Evolutionary conservation across 1,140 invertebrate genomes (phyloP), one percentile per base, ranked within the genome.

Genomic region (Armadillidium nasatum): DNA sequence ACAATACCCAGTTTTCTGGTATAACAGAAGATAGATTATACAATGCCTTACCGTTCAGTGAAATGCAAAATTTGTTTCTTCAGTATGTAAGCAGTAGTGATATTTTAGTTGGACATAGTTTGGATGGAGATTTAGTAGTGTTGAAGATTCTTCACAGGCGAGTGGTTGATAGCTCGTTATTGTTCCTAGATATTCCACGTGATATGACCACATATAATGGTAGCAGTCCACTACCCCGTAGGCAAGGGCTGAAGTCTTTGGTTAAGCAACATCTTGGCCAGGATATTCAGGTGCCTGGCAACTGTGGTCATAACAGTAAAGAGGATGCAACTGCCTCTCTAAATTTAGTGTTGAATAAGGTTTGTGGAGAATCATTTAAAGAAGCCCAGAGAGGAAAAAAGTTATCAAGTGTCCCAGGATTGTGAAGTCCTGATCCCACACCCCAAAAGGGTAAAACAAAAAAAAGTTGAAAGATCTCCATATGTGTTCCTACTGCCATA

Each of bases 31-130:
- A 33, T 13, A 19, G 44, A 1, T 11, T 72, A 15, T 15, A 1
- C 19, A 72, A 72, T 72, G 71, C 21, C 9, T 23, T 23, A 11
- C 13, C 23, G 13, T 72, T 72, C 46, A 9, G 11, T 44, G 71
- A 33, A 33, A 43, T 43, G 9, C 71, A 46, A 13, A 44, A 10
- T 21, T 10, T 33, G 6, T 10, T 72, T 11, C 13, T 72, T 19
- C 23, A 23, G 43, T 13, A 23, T 22, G 71, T 72, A 13, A 72
- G 43, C 10, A 19, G 46, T 43, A 19, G 46, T 19, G 71, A 72
- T 19, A 72, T 72, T 45, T 19, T 72, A 46, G 23, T 72, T 13
- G 71, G 71, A 11, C 71, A 72, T 19, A 45, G 23, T 15, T 72
- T 72, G 19, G 46, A 44, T 33, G 46, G 44, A 23, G 71, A 72